A percentile compares a stretch with the other conserved stretches of the same genome.
phyloP scores from a whole-genome alignment of 37 sponge, comb jelly and placozoan genomes.

The Crambe crambe region DNA sequence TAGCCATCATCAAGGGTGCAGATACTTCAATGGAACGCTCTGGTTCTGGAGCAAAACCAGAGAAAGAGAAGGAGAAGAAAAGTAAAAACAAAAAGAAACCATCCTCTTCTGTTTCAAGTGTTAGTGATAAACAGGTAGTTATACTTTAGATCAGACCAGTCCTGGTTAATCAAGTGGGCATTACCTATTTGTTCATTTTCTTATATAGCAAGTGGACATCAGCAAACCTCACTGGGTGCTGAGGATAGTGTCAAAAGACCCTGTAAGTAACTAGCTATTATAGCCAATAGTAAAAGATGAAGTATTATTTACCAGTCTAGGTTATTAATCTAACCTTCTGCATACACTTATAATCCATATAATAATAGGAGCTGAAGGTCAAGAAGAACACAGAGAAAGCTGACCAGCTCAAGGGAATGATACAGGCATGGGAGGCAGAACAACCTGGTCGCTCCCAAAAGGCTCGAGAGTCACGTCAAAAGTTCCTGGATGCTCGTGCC shows the following conservation, averaged over 20 bases:
- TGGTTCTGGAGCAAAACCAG: slow-evolving; percentile 22
- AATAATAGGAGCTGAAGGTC: slow-evolving; percentile 62
- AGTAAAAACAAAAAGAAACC: too few relatives aligned
- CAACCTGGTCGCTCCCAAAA: slow-evolving; percentile 89
- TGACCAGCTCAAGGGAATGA: slow-evolving; percentile 88
- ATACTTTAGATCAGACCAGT: too few relatives aligned
- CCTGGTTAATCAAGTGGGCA: too few relatives aligned
- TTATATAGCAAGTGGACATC: slow-evolving; percentile 19
- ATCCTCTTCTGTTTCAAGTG: background rate
- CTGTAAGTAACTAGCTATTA: too few relatives aligned
- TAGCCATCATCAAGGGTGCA: slow-evolving; percentile 10
- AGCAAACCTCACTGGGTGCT: slow-evolving; percentile 77
- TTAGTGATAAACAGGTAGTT: too few relatives aligned
- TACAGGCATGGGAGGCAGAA: slow-evolving; percentile 87
- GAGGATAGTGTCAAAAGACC: slow-evolving; percentile 45
- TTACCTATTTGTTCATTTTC: too few relatives aligned
- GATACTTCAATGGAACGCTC: too few relatives aligned
- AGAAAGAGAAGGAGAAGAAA: slow-evolving; percentile 25
- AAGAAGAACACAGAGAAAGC: slow-evolving; percentile 81
- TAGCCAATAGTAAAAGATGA: too few relatives aligned
- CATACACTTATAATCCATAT: background rate
- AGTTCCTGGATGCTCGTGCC: slow-evolving; percentile 63
- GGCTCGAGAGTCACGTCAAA: slow-evolving; percentile 69
- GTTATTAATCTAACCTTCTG: too few relatives aligned
- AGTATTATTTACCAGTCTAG: too few relatives aligned